These are phyloP conservation scores for Bubo bubo DNA, from an alignment of 2,113 vertebrate species.

Conservation along the genomic window DNA sequence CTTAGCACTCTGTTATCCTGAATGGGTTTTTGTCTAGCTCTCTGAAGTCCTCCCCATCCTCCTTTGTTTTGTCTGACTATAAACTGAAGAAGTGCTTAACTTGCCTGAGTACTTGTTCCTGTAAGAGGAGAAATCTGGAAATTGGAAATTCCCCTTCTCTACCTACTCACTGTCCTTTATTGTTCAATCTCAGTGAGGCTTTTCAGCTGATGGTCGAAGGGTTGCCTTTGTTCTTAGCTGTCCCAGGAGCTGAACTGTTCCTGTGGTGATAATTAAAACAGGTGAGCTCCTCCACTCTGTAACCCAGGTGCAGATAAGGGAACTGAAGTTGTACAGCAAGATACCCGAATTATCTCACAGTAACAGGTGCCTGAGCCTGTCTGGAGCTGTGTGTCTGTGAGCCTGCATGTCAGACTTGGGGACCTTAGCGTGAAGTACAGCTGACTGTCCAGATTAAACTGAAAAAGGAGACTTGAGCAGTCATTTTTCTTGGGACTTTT, in stretches of 20 bases:
- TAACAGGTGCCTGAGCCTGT: background rate
- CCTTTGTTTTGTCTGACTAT: conserved; percentile 38
- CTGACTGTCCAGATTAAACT: background rate
- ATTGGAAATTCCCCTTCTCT: conserved; percentile 20
- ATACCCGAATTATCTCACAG: background rate
- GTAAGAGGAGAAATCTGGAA: background rate
- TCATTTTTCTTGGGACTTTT: background rate
- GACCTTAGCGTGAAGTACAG: fast-evolving
- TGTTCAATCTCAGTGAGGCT: background rate
- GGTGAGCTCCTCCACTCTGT: background rate
- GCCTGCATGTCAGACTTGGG: background rate
- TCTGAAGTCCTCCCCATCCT: background rate
- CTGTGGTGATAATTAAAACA: background rate
- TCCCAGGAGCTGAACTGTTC: background rate
- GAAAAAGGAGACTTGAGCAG: background rate
- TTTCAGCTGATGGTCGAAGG: background rate
- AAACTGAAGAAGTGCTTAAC: conserved; percentile 33
- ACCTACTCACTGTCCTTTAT: background rate
- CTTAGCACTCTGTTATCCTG: background rate
- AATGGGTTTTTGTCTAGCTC: background rate
- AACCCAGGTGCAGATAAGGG: background rate
- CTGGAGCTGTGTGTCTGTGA: background rate
- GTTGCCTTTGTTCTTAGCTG: background rate
- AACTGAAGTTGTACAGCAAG: background rate
- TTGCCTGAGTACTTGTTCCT: conserved; percentile 17